Base-by-base conservation (phyloP, 2,797 vertebrate species). In the Australoheros facetus region DNA sequence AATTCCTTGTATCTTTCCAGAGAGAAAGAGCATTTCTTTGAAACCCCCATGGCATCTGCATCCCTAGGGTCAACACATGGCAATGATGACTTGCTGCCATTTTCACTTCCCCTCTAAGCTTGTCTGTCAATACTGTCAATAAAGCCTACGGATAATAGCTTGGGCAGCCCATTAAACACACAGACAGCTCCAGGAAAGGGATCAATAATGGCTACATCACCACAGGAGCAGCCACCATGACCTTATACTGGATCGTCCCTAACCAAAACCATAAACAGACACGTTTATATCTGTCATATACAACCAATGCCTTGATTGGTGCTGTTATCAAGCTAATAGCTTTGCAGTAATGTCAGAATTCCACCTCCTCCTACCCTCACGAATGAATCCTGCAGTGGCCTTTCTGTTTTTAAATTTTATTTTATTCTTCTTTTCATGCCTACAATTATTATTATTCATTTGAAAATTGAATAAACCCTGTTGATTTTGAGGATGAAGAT, bases 131-230 rank as follows among this genome's bases (percentile, higher is more conserved):
- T 94, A 93, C 87, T 89, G 93, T 82, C 94, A 92, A 95, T 94
- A 94, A 84, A 87, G 91, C 92, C 92, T 89, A 87, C 78, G 85
- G 93, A 91, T 94, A 95, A 93, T 94, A 91, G 92, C 91, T 87
- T 84, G 90, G 91, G 84, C 83, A 82, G 87, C 90, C 92, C 90
- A 94, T 94, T 93, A 94, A 92, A 91, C 88, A 92, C 90, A 90
- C 90, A 88, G 87, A 86, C 91, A 91, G 94, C 91, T 90, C 89
- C 82, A 79, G 92, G 89, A 92, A 90, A 80, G 73, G 45, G 83
- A 93, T 95, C 92, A 91, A 95, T 95, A 91, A 89, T 86, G 79
- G 88, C 91, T 93, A 89, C 91, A 91, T 91, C 91, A 88, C 93
- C 82, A 83, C 87, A 75, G 90, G 92, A 90, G 83, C 73, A 89